phyloP scores from a whole-genome alignment of 2,888 invertebrate species.

The Xanthorhoe spadicearia region DNA sequence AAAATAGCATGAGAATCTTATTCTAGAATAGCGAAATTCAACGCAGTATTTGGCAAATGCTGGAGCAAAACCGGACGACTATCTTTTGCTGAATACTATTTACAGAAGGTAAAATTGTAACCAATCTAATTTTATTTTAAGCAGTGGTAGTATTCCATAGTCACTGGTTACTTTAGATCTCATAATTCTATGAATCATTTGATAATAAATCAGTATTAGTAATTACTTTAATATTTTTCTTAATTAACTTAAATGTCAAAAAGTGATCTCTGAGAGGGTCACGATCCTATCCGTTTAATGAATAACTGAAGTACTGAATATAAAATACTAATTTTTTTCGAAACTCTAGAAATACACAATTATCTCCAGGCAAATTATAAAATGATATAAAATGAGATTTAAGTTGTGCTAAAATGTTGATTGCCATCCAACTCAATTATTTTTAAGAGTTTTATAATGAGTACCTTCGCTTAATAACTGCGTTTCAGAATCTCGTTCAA shows the following conservation, averaged over 20 bases:
- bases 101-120: too few species aligned
- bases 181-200: too few species aligned
- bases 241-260: background rate
- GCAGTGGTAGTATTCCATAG: too few species aligned
- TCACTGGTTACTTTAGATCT: too few species aligned
- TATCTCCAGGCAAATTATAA: constrained; percentile 31
- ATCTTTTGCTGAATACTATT: too few species aligned
- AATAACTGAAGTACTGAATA: background rate
- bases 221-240: too few species aligned
- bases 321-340: constrained; percentile 4
- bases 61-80: too few species aligned
- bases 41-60: too few species aligned
- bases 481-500: constrained; percentile 16
- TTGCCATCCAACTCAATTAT: constrained; percentile 37
- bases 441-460: constrained; percentile 31
- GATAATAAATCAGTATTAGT: too few species aligned
- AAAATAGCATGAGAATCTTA: too few species aligned
- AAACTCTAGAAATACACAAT: constrained; percentile 21
- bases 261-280: background rate
- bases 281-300: background rate
- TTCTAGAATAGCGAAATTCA: too few species aligned
- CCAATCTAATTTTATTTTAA: too few species aligned
- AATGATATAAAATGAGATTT: constrained; percentile 35
- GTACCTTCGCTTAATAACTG: constrained; percentile 13
- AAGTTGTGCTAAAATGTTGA: constrained; percentile 37